These are phyloP conservation scores for Suricata suricatta DNA, from an alignment of 2,113 vertebrate species.

Conservation along the genomic window DNA sequence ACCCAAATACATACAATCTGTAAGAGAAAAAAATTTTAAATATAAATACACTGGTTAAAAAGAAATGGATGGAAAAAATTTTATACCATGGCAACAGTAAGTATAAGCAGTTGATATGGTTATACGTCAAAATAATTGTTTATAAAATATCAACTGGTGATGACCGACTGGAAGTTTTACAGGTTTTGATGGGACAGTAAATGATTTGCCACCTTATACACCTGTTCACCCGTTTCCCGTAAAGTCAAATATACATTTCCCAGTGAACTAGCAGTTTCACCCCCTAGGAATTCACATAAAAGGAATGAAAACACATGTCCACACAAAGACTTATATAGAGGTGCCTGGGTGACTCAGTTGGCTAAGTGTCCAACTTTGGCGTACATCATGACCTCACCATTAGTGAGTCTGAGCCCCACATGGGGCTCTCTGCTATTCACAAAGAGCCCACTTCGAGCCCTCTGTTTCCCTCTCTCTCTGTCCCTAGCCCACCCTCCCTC, in stretches of 20 bases:
- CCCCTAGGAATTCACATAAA: background rate
- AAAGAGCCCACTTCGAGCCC: no score
- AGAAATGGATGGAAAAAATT: background rate
- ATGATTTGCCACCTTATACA: background rate
- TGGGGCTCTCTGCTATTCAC: no score
- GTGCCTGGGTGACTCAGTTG: no score
- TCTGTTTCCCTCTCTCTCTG: no score
- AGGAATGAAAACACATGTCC: background rate
- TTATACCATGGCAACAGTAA: background rate
- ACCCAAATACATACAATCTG: background rate
- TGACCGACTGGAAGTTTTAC: background rate
- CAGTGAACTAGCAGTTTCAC: background rate
- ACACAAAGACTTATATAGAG: background rate
- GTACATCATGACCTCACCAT: no score
- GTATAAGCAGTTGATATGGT: background rate
- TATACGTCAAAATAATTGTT: background rate
- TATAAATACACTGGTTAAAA: background rate
- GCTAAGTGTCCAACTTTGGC: no score
- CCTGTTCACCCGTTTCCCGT: background rate
- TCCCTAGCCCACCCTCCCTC: no score
- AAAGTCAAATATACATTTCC: background rate
- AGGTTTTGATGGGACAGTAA: background rate
- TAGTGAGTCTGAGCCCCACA: no score
- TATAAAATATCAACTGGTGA: background rate
- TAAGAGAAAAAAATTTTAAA: background rate